These are phyloP conservation scores for Lepisosteus osseus DNA, from an alignment of 2,113 vertebrate species.

Conservation along the genomic window DNA sequence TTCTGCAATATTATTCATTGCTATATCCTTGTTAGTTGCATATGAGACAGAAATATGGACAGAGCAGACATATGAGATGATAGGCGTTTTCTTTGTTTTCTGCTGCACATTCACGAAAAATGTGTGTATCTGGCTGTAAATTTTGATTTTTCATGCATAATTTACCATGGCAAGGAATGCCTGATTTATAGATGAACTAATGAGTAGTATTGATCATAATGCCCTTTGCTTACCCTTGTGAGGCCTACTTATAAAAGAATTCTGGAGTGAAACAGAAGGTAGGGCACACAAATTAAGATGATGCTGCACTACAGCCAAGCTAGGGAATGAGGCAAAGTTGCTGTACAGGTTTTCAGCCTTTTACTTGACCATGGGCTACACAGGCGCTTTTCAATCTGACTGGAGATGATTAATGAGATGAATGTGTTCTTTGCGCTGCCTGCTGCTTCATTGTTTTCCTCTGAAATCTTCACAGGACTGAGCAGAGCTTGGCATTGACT, in stretches of 20 bases:
- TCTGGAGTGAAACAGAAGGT: no score
- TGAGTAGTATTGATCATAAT: not conserved
- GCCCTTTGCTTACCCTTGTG: constrained; percentile 33
- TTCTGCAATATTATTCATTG: constrained; percentile 14
- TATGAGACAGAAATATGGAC: not conserved
- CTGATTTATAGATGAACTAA: constrained; percentile 2
- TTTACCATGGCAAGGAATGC: constrained; percentile 1
- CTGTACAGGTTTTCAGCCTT: no score
- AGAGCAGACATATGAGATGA: not conserved
- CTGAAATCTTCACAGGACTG: not conserved
- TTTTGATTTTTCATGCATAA: constrained; percentile 1
- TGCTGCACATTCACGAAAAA: not conserved
- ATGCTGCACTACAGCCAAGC: no score
- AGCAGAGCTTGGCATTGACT: not conserved
- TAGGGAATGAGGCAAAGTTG: no score
- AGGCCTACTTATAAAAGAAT: not conserved
- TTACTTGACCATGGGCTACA: no score
- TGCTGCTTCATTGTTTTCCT: not conserved
- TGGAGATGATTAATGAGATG: constrained; percentile 1
- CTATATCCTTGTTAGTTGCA: constrained; percentile 22
- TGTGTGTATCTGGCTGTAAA: not conserved
- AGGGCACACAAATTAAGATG: no score
- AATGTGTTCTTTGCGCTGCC: not conserved
- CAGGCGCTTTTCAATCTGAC: no score
- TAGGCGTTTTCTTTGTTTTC: not conserved